Conservation (phyloP, 2,797 vertebrate species). For the Hydrolagus colliei region DNA sequence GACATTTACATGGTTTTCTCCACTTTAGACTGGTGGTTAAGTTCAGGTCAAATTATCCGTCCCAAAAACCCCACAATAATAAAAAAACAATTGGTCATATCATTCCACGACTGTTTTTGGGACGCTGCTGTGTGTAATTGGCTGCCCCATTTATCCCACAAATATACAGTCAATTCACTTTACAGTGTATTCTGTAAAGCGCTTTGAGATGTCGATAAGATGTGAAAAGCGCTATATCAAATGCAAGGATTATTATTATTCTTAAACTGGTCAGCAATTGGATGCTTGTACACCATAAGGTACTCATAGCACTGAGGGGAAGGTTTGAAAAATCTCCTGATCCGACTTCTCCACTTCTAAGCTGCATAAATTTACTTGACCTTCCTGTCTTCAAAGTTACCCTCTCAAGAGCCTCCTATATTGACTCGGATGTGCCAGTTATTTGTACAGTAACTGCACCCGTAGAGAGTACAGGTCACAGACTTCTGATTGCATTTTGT, state of each 20-base stretch:
- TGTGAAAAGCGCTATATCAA: no score
- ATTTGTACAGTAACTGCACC: neutral
- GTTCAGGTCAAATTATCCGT: neutral
- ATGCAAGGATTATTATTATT: no score
- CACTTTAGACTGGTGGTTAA: neutral
- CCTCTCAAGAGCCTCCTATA: neutral
- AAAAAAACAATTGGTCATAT: no score
- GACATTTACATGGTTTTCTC: neutral
- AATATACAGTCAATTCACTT: no score
- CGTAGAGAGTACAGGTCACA: neutral
- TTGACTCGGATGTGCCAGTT: neutral
- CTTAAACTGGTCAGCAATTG: neutral
- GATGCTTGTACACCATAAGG: neutral
- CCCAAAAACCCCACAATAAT: no score
- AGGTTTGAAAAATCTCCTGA: neutral
- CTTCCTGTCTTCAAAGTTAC: neutral
- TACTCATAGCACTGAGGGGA: no score
- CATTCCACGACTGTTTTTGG: no score
- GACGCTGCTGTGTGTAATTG: no score
- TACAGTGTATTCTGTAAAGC: no score
- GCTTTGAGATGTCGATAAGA: no score
- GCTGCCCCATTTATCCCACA: no score
- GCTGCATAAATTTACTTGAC: neutral
- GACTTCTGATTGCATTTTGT: neutral
- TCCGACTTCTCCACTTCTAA: neutral